These are phyloP conservation scores for Nycticryphes semicollaris DNA, from an alignment of 2,113 vertebrate genomes.

Conservation along the genomic window DNA sequence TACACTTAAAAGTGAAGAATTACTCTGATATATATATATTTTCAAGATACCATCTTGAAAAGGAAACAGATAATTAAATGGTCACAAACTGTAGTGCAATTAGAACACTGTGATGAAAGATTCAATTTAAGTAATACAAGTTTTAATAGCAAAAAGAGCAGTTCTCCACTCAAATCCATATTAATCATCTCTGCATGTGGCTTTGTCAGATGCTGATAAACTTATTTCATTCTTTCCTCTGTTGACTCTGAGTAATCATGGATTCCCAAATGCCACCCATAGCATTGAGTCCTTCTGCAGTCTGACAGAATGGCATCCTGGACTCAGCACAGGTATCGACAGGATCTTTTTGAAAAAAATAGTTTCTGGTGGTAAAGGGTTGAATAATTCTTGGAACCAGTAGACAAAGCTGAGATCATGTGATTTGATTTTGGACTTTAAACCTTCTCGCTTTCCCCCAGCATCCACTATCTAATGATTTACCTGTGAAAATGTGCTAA, in stretches of 20 bases:
- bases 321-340: neutral
- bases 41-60: neutral
- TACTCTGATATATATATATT: neutral
- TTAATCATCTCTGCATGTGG: slow-evolving; percentile 57
- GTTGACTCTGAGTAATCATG: neutral
- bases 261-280: neutral
- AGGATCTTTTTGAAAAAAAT: neutral
- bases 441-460: neutral
- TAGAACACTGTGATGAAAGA: slow-evolving; percentile 53
- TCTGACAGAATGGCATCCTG: neutral
- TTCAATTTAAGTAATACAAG: slow-evolving; percentile 33
- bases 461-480: neutral
- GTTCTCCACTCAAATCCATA: slow-evolving; percentile 26
- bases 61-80: slow-evolving; percentile 55
- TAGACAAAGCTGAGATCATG: neutral
- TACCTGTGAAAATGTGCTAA: neutral
- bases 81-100: slow-evolving; percentile 52
- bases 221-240: neutral
- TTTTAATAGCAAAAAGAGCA: slow-evolving; percentile 51
- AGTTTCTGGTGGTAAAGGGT: neutral
- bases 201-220: slow-evolving; percentile 5
- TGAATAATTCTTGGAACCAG: neutral
- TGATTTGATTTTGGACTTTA: neutral
- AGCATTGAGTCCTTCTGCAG: neutral
- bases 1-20: neutral